Evolutionary conservation across 2,113 vertebrate genomes (phyloP).

Genomic region (Saccopteryx bilineata): DNA sequence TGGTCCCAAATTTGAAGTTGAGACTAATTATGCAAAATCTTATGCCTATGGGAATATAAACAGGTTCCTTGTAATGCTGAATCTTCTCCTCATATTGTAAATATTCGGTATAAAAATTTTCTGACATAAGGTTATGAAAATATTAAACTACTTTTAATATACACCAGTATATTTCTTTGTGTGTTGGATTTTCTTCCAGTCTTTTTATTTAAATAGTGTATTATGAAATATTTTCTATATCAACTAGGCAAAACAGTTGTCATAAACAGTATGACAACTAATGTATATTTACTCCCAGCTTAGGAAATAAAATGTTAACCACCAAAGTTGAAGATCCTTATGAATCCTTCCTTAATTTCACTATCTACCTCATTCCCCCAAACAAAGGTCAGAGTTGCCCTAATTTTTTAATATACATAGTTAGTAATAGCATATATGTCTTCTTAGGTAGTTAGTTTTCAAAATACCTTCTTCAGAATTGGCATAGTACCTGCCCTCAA

Average conservation of each 20-base stretch:
- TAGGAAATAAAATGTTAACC: background rate
- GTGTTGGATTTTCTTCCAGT: background rate
- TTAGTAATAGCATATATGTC: background rate
- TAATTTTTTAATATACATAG: background rate
- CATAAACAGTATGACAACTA: background rate
- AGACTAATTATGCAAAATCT: background rate
- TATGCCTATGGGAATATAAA: background rate
- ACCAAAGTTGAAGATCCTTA: background rate
- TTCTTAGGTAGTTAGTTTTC: background rate
- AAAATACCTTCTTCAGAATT: conserved; percentile 43
- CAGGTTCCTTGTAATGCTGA: background rate
- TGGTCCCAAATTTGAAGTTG: background rate
- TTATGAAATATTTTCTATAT: background rate
- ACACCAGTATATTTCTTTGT: background rate
- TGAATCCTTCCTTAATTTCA: background rate
- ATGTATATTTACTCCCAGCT: background rate
- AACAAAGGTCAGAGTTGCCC: background rate
- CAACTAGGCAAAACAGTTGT: background rate
- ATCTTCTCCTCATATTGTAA: background rate
- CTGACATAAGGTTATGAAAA: background rate
- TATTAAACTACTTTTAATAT: background rate
- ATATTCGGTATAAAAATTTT: background rate
- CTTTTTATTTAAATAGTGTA: background rate
- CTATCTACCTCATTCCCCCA: background rate
- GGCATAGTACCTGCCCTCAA: background rate